Evolutionary conservation across 2,113 vertebrate species (phyloP), one percentile per base, ranked within the genome.

Genomic region (Campylomormyrus tamandua): DNA sequence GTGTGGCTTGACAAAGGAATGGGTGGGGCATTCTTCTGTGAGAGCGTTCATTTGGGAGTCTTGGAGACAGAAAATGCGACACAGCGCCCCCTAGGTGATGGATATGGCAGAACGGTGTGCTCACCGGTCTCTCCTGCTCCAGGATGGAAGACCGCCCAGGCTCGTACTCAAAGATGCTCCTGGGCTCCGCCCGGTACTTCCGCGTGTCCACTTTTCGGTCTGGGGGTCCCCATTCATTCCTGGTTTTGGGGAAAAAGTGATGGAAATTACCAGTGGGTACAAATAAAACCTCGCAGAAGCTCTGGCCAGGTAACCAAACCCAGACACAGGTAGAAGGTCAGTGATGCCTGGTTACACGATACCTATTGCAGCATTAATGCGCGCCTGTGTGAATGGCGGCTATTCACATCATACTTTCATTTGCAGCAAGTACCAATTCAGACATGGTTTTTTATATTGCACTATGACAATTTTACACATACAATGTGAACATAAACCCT

Each of bases 161-260:
- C 93, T 99, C 98, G 2, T 99, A 99, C 70, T 99, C 98, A 95
- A 99, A 99, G 94, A 99, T 99, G 92, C 98, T 99, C 93, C 98
- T 97, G 21, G 98, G 98, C 91, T 99, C 98, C 1, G 98, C 99
- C 0, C 98, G 97, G 91, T 99, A 99, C 94, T 96, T 98, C 62
- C 98, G 96, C 1, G 98, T 99, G 91, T 99, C 98, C 35, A 99
- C 98, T 94, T 99, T 99, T 92, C 97, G 97, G 94, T 99, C 98
- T 1, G 98, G 97, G 85, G 98, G 98, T 88, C 98, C 98, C 98
- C 98, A 99, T 91, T 98, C 97, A 48, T 99, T 99, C 95, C 98
- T 99, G 90, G 35, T 48, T 77, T 39, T 42, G 35, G 74, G 5
- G 70, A 90, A 90, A 92, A 1, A 49, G n/a, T 86, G 49, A 86